These are phyloP conservation scores for Trissonchulus latispiculum DNA, from an alignment of 2,888 invertebrate species.

Conservation along the genomic window DNA sequence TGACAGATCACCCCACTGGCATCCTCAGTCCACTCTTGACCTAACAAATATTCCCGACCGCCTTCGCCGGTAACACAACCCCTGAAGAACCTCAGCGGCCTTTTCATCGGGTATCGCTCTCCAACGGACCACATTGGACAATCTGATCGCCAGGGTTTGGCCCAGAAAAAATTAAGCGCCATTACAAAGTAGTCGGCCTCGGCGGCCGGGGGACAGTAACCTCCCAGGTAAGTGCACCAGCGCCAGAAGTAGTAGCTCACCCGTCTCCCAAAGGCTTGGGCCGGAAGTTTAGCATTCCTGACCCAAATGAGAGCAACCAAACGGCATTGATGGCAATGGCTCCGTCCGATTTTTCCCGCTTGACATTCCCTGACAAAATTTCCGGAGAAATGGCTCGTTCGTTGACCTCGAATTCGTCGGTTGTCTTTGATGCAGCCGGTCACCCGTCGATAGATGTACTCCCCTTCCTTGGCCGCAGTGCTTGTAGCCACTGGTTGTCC, in stretches of 20 bases:
- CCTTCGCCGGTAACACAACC: background rate
- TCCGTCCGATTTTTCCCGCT: constrained; percentile 33
- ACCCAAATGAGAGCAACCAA: constrained; percentile 36
- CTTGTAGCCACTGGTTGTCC: background rate
- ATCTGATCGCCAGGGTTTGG: background rate
- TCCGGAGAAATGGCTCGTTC: background rate
- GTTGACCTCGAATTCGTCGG: constrained; percentile 32
- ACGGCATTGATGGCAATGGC: constrained; percentile 36
- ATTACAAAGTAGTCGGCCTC: background rate
- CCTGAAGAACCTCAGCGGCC: background rate
- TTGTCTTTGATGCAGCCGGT: constrained; percentile 35
- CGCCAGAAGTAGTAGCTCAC: background rate
- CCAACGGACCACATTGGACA: background rate
- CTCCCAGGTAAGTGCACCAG: constrained; percentile 7
- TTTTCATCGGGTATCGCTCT: background rate
- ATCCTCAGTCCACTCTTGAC: background rate
- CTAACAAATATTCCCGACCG: background rate
- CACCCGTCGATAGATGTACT: constrained; percentile 31
- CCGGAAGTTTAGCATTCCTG: constrained; percentile 31
- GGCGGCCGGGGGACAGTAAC: constrained; percentile 10
- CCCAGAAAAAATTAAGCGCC: background rate
- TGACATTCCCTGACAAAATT: constrained; percentile 34
- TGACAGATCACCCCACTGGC: background rate
- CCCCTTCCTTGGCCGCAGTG: constrained; percentile 32
- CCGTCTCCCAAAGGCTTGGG: constrained; percentile 25